Percentiles rank a stretch among this genome's conserved stretches.
These are phyloP conservation scores for Zaprionus camerounensis DNA, from an alignment of 1,140 invertebrate species.

Conservation along the genomic window DNA sequence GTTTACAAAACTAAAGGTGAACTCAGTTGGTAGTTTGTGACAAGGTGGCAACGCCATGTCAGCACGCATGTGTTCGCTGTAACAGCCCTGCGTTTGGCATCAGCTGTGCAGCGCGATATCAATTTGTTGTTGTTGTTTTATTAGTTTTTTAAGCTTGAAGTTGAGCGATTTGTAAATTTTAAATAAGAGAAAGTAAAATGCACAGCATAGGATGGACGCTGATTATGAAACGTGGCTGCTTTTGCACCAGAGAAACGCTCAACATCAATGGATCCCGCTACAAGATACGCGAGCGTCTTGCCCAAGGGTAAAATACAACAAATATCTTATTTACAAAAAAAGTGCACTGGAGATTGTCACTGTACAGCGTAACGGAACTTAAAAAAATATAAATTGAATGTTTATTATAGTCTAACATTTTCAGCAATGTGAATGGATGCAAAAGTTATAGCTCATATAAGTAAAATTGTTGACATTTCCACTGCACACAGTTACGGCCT, in stretches of 20 bases:
- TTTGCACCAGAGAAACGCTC: slow-evolving; percentile 91
- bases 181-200: slow-evolving; percentile 85
- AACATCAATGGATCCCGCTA: slow-evolving; percentile 90
- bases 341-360: neutral
- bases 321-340: neutral
- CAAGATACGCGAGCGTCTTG: slow-evolving; percentile 89
- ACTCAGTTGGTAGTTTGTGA: neutral
- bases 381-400: neutral
- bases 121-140: slow-evolving; percentile 60
- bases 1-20: slow-evolving; percentile 16
- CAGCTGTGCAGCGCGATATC: slow-evolving; percentile 51
- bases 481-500: neutral
- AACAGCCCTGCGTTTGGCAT: slow-evolving; percentile 40
- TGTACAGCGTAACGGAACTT: neutral
- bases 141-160: slow-evolving; percentile 68
- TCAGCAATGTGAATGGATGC: neutral
- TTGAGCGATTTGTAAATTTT: slow-evolving; percentile 50
- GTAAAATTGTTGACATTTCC: neutral
- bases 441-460: neutral
- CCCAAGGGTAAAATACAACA: slow-evolving; percentile 89
- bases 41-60: slow-evolving; percentile 53
- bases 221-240: slow-evolving; percentile 91
- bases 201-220: slow-evolving; percentile 89
- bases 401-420: neutral
- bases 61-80: slow-evolving; percentile 37